Evolutionary conservation across 2,113 vertebrate genomes (phyloP).

Genomic region (Danio rerio): GRCz12tu NC_133182.1:54156001-54156500

Average conservation of each 20-base stretch:
- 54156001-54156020: slow-evolving; percentile 77
- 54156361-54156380: neutral
- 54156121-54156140: slow-evolving; percentile 63
- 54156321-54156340: slow-evolving; percentile 67
- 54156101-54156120: slow-evolving; percentile 57
- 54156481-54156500: neutral
- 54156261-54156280: neutral
- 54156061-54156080: slow-evolving; percentile 75
- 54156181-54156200: slow-evolving; percentile 62
- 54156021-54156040: slow-evolving; percentile 7
- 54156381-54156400: slow-evolving; percentile 8
- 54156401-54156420: neutral
- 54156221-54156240: slow-evolving; percentile 59
- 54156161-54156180: slow-evolving; percentile 56
- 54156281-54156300: slow-evolving; percentile 32
- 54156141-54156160: slow-evolving; percentile 51
- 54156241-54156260: slow-evolving; percentile 4
- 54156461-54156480: neutral
- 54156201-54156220: slow-evolving; percentile 61
- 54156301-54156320: slow-evolving; percentile 61
- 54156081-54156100: slow-evolving; percentile 64
- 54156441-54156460: neutral
- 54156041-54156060: slow-evolving; percentile 62
- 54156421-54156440: neutral
- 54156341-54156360: slow-evolving; percentile 28